These are phyloP conservation scores for Hippocampus mohnikei DNA, from an alignment of 2,113 vertebrate genomes.

Conservation along the genomic window DNA sequence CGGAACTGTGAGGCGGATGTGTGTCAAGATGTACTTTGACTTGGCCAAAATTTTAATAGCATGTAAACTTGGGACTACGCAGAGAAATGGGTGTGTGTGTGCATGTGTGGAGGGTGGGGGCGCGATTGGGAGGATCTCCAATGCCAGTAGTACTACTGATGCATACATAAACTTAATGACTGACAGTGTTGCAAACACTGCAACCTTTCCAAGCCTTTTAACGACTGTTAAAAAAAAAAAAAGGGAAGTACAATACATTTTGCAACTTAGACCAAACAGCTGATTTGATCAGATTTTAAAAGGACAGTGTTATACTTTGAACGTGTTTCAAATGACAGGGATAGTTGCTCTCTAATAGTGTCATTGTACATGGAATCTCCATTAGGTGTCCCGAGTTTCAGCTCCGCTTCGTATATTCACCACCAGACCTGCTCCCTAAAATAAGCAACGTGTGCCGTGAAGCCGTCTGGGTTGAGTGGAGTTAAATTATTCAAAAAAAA, in stretches of 20 bases:
- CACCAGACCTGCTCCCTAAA: slow-evolving; percentile 40
- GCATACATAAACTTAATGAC: background rate
- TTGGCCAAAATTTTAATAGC: too few species aligned
- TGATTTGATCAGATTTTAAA: background rate
- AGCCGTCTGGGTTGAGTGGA: slow-evolving; percentile 21
- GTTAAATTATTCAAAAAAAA: slow-evolving; percentile 58
- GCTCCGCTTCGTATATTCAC: slow-evolving; percentile 21
- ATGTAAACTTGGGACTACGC: too few species aligned
- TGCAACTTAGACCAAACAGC: background rate
- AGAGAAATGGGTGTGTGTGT: too few species aligned
- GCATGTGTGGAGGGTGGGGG: too few species aligned
- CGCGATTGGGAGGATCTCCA: too few species aligned
- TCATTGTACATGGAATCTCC: background rate
- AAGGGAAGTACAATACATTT: background rate
- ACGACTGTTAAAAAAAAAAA: background rate
- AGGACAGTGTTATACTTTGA: background rate
- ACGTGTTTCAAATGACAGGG: background rate
- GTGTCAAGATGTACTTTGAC: background rate
- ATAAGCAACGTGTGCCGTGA: slow-evolving; percentile 25
- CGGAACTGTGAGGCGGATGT: background rate
- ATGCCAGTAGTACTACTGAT: background rate
- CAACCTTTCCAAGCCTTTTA: too few species aligned
- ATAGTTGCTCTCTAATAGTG: background rate
- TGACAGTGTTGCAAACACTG: background rate
- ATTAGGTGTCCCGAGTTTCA: slow-evolving; percentile 32